Conservation (phyloP, 2,113 vertebrate genomes). For the Verasper variegatus region DNA sequence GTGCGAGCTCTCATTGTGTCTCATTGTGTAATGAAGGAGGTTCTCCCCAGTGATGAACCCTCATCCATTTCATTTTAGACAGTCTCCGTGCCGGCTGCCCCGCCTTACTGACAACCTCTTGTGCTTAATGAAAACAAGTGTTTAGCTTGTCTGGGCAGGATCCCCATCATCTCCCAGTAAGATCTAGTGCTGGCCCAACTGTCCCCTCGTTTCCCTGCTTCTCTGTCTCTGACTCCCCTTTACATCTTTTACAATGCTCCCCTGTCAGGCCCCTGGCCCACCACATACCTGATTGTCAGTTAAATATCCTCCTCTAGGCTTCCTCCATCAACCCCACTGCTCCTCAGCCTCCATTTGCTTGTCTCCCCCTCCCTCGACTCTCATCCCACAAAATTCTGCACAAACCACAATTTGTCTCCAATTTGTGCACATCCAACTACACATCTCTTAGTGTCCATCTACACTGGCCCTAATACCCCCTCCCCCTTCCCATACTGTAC, state of each 20-base stretch:
- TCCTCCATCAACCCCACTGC: not conserved
- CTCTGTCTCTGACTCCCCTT: conserved; percentile 36
- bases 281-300: conserved; percentile 62
- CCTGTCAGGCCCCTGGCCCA: conserved; percentile 31
- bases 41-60: conserved; percentile 69
- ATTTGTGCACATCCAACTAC: too few species aligned
- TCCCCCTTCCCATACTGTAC: too few species aligned
- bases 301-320: conserved; percentile 42
- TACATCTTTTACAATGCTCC: conserved; percentile 46
- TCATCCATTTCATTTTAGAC: conserved; percentile 67
- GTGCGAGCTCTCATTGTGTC: conserved; percentile 45
- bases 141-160: conserved; percentile 53
- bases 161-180: conserved; percentile 55
- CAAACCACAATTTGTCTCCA: too few species aligned
- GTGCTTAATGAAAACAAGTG: conserved; percentile 69
- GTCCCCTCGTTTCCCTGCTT: conserved; percentile 23
- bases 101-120: conserved; percentile 38
- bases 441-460: too few species aligned
- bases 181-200: conserved; percentile 16
- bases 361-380: conserved; percentile 24
- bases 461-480: too few species aligned
- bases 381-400: conserved; percentile 5
- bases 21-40: conserved; percentile 52
- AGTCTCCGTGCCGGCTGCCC: conserved; percentile 33
- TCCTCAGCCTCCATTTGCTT: conserved; percentile 45